These are phyloP conservation scores for Tarsius wallacei DNA, from an alignment of 2,797 vertebrate genomes.

Conservation along the genomic window DNA sequence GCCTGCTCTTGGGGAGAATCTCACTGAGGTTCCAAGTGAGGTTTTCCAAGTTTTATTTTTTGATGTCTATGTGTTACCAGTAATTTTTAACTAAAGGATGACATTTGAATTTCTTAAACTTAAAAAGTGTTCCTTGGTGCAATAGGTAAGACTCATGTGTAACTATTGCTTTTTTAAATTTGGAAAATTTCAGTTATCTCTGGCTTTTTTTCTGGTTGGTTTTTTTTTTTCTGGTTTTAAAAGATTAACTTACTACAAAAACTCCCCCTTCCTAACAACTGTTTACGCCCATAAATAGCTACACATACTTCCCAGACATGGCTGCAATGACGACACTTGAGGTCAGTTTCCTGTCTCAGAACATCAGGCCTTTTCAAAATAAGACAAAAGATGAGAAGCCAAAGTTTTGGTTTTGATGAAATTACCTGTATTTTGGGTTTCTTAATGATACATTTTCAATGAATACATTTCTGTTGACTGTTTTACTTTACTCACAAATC, in stretches of 20 bases:
- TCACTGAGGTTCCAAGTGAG: accelerated
- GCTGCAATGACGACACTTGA: no score
- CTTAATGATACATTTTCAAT: background rate
- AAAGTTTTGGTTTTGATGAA: background rate
- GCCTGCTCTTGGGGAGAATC: no score
- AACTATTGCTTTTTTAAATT: accelerated
- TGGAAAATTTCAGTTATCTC: background rate
- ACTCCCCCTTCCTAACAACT: background rate
- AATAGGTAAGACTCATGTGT: accelerated
- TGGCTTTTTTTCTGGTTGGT: background rate
- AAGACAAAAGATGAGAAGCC: background rate
- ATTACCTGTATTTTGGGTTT: background rate
- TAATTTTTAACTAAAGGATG: background rate
- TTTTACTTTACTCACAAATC: background rate
- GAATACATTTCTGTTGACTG: background rate
- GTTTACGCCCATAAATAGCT: accelerated
- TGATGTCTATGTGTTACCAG: no score
- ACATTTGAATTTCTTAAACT: background rate
- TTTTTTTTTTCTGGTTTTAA: background rate
- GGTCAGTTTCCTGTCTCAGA: accelerated
- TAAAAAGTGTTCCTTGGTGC: background rate
- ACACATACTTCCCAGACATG: accelerated
- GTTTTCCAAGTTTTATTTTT: background rate
- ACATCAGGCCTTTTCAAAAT: accelerated
- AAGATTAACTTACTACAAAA: background rate